Base-by-base conservation (phyloP, 1,140 invertebrate genomes). In the Probaryconus sp. region DNA sequence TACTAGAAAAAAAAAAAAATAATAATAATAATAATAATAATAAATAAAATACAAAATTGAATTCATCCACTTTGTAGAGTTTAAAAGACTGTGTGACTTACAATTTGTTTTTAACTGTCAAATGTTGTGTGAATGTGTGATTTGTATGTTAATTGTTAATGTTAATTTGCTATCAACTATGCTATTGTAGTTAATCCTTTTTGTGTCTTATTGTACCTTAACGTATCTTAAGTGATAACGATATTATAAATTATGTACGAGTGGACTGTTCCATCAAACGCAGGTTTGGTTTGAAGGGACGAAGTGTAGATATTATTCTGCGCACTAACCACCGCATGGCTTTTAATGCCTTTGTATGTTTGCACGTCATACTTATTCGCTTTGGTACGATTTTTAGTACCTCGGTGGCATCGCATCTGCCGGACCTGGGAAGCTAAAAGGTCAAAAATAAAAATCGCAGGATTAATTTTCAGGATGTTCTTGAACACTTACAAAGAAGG, bases 361-460 rank as follows among this genome's bases (percentile, higher is more conserved):
- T 81, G 78, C 76, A 68, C 69, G 53, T 55, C 55, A 16, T 71
- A 71, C 75, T n/a, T 78, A 81, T 61, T 64, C 72, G 67, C 76
- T 70, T 65, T 65, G 65, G 70, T 67, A 70, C 75, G 56, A 21
- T 71, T 71, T 71, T 86, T 88, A 88, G 87, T 88, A 88, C 85
- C 85, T 88, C 76, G 85, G 84, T 83, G 86, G 86, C 84, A 88
- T 87, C 81, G 86, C 79, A 80, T 88, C 87, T 86, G 87, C 85
- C 87, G 85, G 87, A 84, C 87, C 87, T 88, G 87, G 87, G 86
- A 87, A 87, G 87, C 87, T 88, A 88, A 88, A 88, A 88, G 82
- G 81, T 87, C 80, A 87, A 88, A 88, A 83, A 83, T 70, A 86
- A 85, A 86, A 85, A 83, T 87, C 87, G 84, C 85, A 81, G 61